Evolutionary conservation across 1,140 invertebrate species (phyloP), one percentile per base, ranked within the genome.

Genomic region (Pygmarrhopalites habei): DNA sequence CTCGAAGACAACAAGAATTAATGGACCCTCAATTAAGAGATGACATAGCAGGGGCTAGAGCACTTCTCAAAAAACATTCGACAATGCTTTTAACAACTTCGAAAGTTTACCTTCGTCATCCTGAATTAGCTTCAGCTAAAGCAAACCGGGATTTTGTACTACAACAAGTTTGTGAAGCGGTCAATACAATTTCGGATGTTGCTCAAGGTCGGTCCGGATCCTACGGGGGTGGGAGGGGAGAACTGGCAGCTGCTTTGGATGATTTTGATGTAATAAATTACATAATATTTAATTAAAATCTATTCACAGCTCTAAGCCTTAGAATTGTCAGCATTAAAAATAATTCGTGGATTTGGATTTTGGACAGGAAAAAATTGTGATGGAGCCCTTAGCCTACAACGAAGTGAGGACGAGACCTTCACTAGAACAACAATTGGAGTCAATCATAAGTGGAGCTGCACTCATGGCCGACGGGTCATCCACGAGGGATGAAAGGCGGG

Each of bases 41-140:
- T 79, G 92, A 98, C 77, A 80, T 99, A 58, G 95, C 95, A n/a
- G 93, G 95, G 3, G 95, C 60, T 19, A 19, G 65, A 17, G 60
- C 60, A 15, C 49, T 66, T 19, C 80, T 99, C 3, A 98, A 98
- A 77, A 97, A 96, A 75, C 95, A 97, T 77, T 95, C 92, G 19
- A 97, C 95, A 70, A 98, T 98, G 92, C 78, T 98, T 53, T 79
- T 98, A 1, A 98, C 95, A 2, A 92, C 95, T 49, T 96, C 93
- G 0, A 98, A 98, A 81, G 82, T 97, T 2, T 98, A 96, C 78
- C 92, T 99, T 10, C 86, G 93, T 68, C 95, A 98, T 82, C 96
- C 95, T 1, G 95, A 98, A 76, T 74, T 98, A 25, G 92, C 93
- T 46, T 89, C 94, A 28, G 94, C 95, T 0, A 93, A 94, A 79